Evolutionary conservation across 2,113 vertebrate species (phyloP).

Genomic region (Macquaria ambigua): DNA sequence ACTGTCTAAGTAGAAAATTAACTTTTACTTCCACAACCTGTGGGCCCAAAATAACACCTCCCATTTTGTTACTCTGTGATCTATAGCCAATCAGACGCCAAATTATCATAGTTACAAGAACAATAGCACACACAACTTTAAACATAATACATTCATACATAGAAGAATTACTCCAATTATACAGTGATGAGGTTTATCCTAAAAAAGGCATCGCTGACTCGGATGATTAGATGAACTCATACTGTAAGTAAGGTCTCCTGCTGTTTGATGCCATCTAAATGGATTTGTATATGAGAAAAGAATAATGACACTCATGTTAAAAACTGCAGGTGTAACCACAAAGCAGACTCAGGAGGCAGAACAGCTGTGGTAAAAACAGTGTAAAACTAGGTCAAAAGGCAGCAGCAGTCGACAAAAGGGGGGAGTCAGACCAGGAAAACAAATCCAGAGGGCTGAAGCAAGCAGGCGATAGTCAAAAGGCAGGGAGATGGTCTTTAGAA

Average conservation of each 20-base stretch:
- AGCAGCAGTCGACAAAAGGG: neutral
- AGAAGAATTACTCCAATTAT: conserved; percentile 31
- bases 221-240: conserved; percentile 26
- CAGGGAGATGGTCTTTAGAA: neutral
- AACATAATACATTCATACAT: neutral
- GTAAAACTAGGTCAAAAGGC: conserved; percentile 50
- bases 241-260: neutral
- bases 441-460: conserved; percentile 13
- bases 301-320: conserved; percentile 10
- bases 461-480: neutral
- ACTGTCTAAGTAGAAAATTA: neutral
- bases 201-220: neutral
- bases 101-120: neutral
- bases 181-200: conserved; percentile 1
- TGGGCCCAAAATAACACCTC: neutral
- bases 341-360: conserved; percentile 19
- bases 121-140: neutral
- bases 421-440: neutral
- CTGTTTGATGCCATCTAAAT: conserved; percentile 22
- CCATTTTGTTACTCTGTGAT: neutral
- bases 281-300: conserved; percentile 35
- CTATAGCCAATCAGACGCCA: neutral
- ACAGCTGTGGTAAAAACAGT: conserved; percentile 28
- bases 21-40: neutral
- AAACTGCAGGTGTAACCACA: conserved; percentile 29